These are phyloP conservation scores for Esox niger DNA, from an alignment of 2,113 vertebrate genomes.

Conservation along the genomic window DNA sequence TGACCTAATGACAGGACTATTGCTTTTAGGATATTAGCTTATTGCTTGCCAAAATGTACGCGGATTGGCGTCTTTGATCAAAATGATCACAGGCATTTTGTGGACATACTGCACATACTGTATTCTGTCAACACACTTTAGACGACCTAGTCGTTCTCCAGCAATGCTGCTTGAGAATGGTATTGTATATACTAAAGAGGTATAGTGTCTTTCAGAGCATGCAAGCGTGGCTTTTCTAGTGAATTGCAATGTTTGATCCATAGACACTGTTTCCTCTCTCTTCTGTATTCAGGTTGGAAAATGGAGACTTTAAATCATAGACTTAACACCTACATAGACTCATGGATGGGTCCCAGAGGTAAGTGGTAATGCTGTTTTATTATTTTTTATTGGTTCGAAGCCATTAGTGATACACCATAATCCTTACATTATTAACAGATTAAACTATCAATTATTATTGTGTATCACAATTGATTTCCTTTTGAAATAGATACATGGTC, in stretches of 20 bases:
- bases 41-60: too few species aligned
- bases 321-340: conserved; percentile 83
- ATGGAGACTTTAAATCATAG: conserved; percentile 90
- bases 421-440: too few species aligned
- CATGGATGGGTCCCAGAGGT: conserved; percentile 94
- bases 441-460: not conserved
- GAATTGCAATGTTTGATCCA: not conserved
- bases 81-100: not conserved
- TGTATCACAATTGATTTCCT: not conserved
- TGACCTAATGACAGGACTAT: too few species aligned
- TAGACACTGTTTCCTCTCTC: conserved; percentile 24
- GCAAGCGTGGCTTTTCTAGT: not conserved
- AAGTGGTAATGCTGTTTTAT: conserved; percentile 44
- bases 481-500: not conserved
- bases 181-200: not conserved
- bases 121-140: not conserved
- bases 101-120: not conserved
- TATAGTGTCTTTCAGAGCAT: not conserved
- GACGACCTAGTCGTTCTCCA: not conserved
- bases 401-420: too few species aligned
- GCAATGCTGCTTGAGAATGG: not conserved
- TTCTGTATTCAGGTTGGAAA: conserved; percentile 71
- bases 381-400: too few species aligned
- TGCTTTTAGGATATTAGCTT: too few species aligned
- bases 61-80: too few species aligned